phyloP scores from a whole-genome alignment of 2,888 invertebrate genomes.

The Plemyria rubiginata region DNA sequence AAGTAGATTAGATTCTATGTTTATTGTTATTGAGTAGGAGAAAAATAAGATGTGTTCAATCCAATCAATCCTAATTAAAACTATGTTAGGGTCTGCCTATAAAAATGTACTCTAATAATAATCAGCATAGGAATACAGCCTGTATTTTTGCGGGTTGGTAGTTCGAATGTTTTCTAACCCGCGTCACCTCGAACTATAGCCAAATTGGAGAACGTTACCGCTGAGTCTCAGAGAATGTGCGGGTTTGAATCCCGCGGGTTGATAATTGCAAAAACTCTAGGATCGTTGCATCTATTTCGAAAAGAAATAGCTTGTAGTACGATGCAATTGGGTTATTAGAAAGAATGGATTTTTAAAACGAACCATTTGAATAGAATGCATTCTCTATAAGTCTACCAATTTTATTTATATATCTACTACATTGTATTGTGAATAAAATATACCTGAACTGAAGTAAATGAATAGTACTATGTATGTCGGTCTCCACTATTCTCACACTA shows the following conservation, averaged over 20 bases:
- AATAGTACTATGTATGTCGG: too few species aligned
- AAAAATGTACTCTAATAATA: background rate
- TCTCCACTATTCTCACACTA: too few species aligned
- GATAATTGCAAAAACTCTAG: slow-evolving; percentile 41
- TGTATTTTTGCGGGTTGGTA: background rate
- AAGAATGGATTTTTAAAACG: background rate
- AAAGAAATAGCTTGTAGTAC: slow-evolving; percentile 77
- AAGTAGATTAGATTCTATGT: slow-evolving; percentile 46
- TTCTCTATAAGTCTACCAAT: too few species aligned
- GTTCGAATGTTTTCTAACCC: background rate
- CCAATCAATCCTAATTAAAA: background rate
- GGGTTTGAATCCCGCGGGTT: background rate
- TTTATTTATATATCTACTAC: too few species aligned
- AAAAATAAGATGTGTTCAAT: slow-evolving; percentile 8
- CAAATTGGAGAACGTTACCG: background rate
- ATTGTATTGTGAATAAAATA: too few species aligned
- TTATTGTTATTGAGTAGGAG: slow-evolving; percentile 12
- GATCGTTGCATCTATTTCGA: slow-evolving; percentile 77
- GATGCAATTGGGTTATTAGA: slow-evolving; percentile 54
- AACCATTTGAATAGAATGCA: too few species aligned
- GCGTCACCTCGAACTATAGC: background rate
- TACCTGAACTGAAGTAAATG: too few species aligned
- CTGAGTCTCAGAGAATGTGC: background rate
- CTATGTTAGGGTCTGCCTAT: background rate
- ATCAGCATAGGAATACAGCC: background rate